Conservation (phyloP, 2,797 vertebrate genomes). For the Sebastes steindachneri region DNA sequence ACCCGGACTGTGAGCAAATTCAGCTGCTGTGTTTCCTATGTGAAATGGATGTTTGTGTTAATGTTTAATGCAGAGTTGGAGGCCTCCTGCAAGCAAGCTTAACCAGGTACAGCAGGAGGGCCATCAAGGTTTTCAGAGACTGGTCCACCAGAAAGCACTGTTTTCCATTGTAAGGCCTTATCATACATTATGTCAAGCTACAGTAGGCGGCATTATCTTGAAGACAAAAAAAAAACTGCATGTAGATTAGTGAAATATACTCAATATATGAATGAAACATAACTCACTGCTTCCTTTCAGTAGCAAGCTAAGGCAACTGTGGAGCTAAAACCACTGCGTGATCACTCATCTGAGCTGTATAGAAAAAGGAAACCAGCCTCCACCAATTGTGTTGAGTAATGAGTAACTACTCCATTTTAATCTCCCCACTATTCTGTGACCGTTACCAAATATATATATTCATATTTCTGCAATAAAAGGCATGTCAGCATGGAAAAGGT, state of each 20-base stretch:
- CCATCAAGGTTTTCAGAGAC: neutral
- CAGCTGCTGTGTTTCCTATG: constrained; percentile 28
- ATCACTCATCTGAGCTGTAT: constrained; percentile 24
- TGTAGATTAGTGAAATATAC: neutral
- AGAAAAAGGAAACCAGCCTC: constrained; percentile 22
- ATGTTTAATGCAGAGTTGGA: constrained; percentile 40
- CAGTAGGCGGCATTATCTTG: neutral
- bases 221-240: neutral
- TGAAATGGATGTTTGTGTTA: constrained; percentile 44
- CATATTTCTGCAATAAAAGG: neutral
- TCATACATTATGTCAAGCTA: neutral
- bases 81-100: constrained; percentile 8
- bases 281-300: constrained; percentile 3
- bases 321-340: neutral
- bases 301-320: neutral
- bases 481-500: neutral
- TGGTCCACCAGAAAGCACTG: neutral
- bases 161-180: neutral
- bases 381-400: neutral
- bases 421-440: neutral
- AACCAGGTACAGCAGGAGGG: constrained; percentile 10
- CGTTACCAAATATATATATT: neutral
- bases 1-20: constrained; percentile 1
- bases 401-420: constrained; percentile 9
- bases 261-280: constrained; percentile 1